Base-by-base conservation (phyloP, 2,888 invertebrate genomes). In the Kryphioiulus occultus region DNA sequence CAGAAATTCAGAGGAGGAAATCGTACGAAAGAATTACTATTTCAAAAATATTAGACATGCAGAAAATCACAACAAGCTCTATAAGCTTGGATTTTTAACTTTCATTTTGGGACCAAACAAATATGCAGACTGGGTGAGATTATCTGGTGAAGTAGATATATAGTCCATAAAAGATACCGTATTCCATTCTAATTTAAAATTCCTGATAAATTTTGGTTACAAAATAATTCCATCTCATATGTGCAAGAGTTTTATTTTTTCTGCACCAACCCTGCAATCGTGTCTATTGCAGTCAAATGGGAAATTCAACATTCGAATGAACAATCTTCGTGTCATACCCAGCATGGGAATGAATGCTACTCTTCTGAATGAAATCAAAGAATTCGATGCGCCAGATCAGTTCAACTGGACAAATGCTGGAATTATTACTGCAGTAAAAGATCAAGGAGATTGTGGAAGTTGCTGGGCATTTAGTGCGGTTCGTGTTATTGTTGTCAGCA, bases 401-500 rank as follows among this genome's bases (percentile, higher is more conserved):
- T 22, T 85, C n/a, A 42, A 85, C 39, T 85, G 85, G 85, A 85
- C 32, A 15, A n/a, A 85, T 42, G 7, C 30, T 22, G 85, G 85
- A 39, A 17, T 85, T 85, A 17, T 85, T 1, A 84, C 84, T 4
- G 30, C 84, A 3, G 85, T 85, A 9, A 9, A 85, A 2, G 47
- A 85, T 44, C 85, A 85, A 44, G 85, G 85, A 7, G 12, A 9
- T 19, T 85, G 85, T 85, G 10, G 19, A 19, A 44, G 42, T 44
- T 85, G 85, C 42, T 85, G 85, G 85, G 85, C 85, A 4, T 85
- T 85, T n/a, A 85, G 85, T 44, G 85, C 85, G 30, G 85, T 85
- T 32, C 32, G 85, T 39, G 39, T 9, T 39, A 3, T 5, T 9
- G 9, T 39, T 39, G 39, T n/a, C n/a, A n/a, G n/a, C n/a, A n/a